phyloP scores from a whole-genome alignment of 2,888 invertebrate genomes.

The Hyalella azteca region DNA sequence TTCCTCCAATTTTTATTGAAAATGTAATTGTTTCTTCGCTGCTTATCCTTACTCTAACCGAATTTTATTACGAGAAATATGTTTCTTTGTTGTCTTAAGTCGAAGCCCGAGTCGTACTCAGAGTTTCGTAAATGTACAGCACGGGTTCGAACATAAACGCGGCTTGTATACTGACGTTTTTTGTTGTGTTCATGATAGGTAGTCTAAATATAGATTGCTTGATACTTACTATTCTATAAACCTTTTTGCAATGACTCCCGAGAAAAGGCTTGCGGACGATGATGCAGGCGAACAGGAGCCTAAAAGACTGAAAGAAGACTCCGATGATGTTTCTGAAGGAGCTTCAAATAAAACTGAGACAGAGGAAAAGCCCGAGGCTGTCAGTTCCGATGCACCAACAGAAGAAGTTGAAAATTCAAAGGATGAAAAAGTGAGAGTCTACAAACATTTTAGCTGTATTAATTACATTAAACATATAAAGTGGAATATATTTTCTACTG shows the following conservation, averaged over 20 bases:
- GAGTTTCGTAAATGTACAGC: neutral
- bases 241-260: slow-evolving; percentile 32
- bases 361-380: neutral
- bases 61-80: too few relatives aligned
- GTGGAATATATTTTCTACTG: too few relatives aligned
- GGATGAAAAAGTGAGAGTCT: neutral
- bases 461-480: neutral
- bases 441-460: neutral
- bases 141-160: slow-evolving; percentile 35
- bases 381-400: neutral
- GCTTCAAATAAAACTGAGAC: neutral
- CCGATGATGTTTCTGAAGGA: neutral
- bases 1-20: too few relatives aligned
- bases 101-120: neutral
- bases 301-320: slow-evolving; percentile 29
- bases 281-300: neutral
- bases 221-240: too few relatives aligned
- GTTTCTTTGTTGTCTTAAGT: too few relatives aligned
- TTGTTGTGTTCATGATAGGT: neutral
- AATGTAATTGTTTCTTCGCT: too few relatives aligned
- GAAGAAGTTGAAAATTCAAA: neutral
- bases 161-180: slow-evolving; percentile 26
- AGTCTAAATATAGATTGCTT: neutral
- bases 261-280: slow-evolving; percentile 30
- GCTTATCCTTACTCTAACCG: too few relatives aligned